Conservation (phyloP, 2,113 vertebrate genomes). For the Dermatemys mawii region DNA sequence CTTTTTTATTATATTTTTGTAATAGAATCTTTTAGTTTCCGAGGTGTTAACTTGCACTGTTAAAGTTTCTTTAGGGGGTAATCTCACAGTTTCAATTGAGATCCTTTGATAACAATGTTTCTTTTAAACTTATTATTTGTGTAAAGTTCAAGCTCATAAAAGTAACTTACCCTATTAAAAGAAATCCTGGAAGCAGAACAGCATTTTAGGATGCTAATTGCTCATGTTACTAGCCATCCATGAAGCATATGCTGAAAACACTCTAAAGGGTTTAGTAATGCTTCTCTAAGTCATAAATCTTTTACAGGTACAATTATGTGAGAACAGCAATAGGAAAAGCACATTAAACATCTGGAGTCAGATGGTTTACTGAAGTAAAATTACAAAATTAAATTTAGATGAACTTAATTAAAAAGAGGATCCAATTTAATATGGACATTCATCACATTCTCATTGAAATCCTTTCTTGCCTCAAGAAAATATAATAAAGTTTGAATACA, state of each 20-base stretch:
- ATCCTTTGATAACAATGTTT: slow-evolving; percentile 46
- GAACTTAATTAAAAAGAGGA: slow-evolving; percentile 84
- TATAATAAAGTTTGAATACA: slow-evolving; percentile 70
- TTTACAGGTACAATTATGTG: slow-evolving; percentile 84
- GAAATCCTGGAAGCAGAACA: slow-evolving; percentile 34
- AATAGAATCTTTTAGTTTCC: slow-evolving; percentile 2
- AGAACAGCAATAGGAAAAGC: slow-evolving; percentile 79
- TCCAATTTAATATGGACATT: slow-evolving; percentile 81
- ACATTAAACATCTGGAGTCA: slow-evolving; percentile 85
- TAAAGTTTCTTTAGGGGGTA: neutral
- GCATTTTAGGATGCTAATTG: slow-evolving; percentile 67
- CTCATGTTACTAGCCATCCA: slow-evolving; percentile 69
- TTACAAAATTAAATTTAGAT: slow-evolving; percentile 90
- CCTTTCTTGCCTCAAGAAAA: slow-evolving; percentile 71
- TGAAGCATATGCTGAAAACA: slow-evolving; percentile 73
- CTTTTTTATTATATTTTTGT: neutral
- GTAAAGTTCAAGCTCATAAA: slow-evolving; percentile 72
- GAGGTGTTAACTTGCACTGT: slow-evolving; percentile 23
- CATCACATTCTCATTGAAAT: slow-evolving; percentile 79
- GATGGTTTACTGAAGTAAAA: slow-evolving; percentile 86
- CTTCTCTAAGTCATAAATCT: slow-evolving; percentile 84
- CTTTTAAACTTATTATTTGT: slow-evolving; percentile 65
- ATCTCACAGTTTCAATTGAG: slow-evolving; percentile 12
- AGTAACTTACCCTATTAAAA: slow-evolving; percentile 62
- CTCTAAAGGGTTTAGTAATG: slow-evolving; percentile 76